Evolutionary conservation across 2,797 vertebrate genomes (phyloP), one percentile per base, ranked within the genome.

Genomic region (Iguana delicatissima): DNA sequence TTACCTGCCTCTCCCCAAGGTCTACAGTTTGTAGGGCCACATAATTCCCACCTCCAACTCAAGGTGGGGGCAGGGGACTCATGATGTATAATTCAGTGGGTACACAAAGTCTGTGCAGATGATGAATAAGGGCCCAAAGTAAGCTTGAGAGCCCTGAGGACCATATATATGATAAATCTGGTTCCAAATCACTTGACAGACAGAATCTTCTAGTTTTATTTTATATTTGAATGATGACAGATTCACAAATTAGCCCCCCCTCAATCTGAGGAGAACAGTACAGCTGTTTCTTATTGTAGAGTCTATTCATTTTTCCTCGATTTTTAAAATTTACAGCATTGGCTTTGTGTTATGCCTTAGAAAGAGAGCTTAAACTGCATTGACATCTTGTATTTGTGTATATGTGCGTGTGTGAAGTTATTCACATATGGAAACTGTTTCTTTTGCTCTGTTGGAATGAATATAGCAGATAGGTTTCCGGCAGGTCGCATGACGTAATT

Each of bases 351-450:
- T 93, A 92, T 92, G 93, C 92, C 88, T 91, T 62, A 93, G 92
- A 85, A 92, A 89, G 86, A 94, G 94, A 95, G 72, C 85, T 93
- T 94, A 94, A 93, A 93, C 90, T 89, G 90, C 89, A 85, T 88
- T 97, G 94, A 94, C 91, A 89, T 72, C 67, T 80, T 86, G 69
- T 7, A 64, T 73, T 20, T 73, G 88, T 93, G 95, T 96, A 79
- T 95, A 67, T 94, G 86, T 90, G 89, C 18, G 24, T 85, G 64
- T n/a, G 38, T 97, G 95, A 97, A 95, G 93, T 96, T 90, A 97
- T 72, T 94, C 92, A 94, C 95, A 96, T 92, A 89, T 96, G 96
- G 95, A 89, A 80, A 89, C n/a, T 77, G 29, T 88, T 93, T 84
- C 92, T 82, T 94, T 92, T 93, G 91, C 85, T 89, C 93, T 95